A percentile compares a stretch with the other conserved stretches of the same genome.
Evolutionary conservation across 2,113 vertebrate genomes (phyloP).

Genomic region (Syngnathus typhle): DNA sequence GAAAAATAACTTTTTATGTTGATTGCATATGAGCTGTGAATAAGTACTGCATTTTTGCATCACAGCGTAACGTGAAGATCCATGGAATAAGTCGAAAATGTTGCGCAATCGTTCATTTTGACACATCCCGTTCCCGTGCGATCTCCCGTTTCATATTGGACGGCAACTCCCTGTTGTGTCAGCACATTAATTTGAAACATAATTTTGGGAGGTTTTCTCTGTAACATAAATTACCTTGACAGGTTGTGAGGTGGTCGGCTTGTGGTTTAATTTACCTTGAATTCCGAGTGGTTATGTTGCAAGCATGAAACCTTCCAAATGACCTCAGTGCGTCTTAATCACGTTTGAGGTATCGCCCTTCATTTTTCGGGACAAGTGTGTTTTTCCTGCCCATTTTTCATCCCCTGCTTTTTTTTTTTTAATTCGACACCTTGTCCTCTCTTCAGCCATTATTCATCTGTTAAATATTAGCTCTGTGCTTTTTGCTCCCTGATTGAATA

Average conservation of each 20-base stretch:
- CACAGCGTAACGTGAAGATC: neutral
- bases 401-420: neutral
- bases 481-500: neutral
- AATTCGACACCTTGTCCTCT: neutral
- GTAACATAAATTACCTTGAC: slow-evolving; percentile 21
- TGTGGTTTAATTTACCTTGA: slow-evolving; percentile 12
- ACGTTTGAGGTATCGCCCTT: neutral
- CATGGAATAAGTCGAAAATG: neutral
- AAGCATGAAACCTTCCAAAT: slow-evolving; percentile 25
- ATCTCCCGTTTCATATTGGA: slow-evolving; percentile 12
- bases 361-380: neutral
- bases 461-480: neutral
- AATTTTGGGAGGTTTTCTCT: slow-evolving; percentile 25
- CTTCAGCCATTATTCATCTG: slow-evolving; percentile 5
- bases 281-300: slow-evolving; percentile 12
- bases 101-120: slow-evolving; percentile 12
- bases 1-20: neutral
- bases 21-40: neutral
- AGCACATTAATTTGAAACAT: slow-evolving; percentile 32
- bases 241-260: slow-evolving; percentile 18
- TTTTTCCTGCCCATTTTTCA: neutral
- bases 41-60: neutral
- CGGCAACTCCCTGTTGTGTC: slow-evolving; percentile 29
- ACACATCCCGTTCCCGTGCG: slow-evolving; percentile 9
- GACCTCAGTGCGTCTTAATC: slow-evolving; percentile 7